Conservation (phyloP, 2,888 invertebrate species). For the Heliconius aoede region DNA sequence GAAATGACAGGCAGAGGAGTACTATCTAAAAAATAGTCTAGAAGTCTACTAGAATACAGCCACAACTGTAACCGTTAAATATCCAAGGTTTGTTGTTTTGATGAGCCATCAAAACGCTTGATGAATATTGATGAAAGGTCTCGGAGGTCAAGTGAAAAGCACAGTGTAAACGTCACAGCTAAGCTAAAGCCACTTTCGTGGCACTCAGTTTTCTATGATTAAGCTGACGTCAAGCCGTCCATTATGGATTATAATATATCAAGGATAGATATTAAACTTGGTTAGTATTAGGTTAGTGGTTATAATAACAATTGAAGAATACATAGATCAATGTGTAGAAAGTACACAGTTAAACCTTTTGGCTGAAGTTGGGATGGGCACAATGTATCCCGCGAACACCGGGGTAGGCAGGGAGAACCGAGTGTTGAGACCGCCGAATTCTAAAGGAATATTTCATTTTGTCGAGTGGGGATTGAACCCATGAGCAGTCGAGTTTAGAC, state of each 20-base stretch:
- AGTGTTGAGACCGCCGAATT: too few relatives aligned
- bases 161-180: constrained; percentile 30
- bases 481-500: too few relatives aligned
- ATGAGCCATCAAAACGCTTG: constrained; percentile 31
- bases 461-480: too few relatives aligned
- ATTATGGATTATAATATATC: constrained; percentile 5
- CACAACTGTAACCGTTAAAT: constrained; percentile 20
- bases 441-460: too few relatives aligned
- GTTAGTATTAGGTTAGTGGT: not conserved
- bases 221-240: constrained; percentile 3
- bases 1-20: too few relatives aligned
- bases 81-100: not conserved
- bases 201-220: constrained; percentile 37
- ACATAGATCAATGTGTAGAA: not conserved
- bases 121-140: constrained; percentile 65
- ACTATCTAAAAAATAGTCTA: not conserved
- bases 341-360: not conserved
- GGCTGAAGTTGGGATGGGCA: too few relatives aligned
- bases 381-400: too few relatives aligned
- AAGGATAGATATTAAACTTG: not conserved
- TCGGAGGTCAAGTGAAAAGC: constrained; percentile 52
- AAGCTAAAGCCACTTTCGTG: constrained; percentile 45
- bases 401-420: too few relatives aligned
- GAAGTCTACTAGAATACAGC: not conserved
- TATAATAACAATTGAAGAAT: not conserved